Evolutionary conservation across 2,888 invertebrate genomes (phyloP), one percentile per base, ranked within the genome.

Genomic region (Drosophila falleni): DNA sequence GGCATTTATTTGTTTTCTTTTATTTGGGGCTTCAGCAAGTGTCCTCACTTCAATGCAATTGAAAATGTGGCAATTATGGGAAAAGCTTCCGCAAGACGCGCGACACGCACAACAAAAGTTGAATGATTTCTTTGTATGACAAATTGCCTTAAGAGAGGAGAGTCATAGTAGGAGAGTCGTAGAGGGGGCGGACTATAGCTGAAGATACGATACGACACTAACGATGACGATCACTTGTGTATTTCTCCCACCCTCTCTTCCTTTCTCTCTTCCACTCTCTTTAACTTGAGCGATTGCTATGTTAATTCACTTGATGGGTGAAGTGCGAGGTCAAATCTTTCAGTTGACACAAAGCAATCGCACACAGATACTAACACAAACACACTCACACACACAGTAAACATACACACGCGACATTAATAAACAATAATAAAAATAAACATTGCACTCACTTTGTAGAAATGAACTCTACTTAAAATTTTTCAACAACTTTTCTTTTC

Each of bases 261-360:
- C 13, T 46, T n/a, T 29, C 26, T 46, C 15, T 19, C 39, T 33
- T 9, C 11, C 35, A 13, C 23, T 41, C 47, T 33, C 29, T 51
- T 13, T 19, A 3, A 41, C 49, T 10, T 33, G 10, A 16, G 31
- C 13, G 10, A 31, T 33, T 58, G 58, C 39, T 53, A 33, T 61
- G 63, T 67, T 85, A 78, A 87, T 82, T 80, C 89, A 76, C 89
- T 90, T 89, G 81, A 81, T 86, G 90, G 90, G 90, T 90, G 89
- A 88, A 88, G 88, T 90, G 89, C 89, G 87, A 88, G 89, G 90
- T 90, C 87, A 88, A 89, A 82, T 86, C 83, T 85, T 81, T 78
- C 79, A 85, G 80, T 76, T 89, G 73, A 85, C 88, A 87, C 88
- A 81, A 74, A 64, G 71, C 69, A 74, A 81, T 66, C 70, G 64